These are phyloP conservation scores for Sparus aurata DNA, from an alignment of 2,797 vertebrate genomes.

Conservation along the genomic window DNA sequence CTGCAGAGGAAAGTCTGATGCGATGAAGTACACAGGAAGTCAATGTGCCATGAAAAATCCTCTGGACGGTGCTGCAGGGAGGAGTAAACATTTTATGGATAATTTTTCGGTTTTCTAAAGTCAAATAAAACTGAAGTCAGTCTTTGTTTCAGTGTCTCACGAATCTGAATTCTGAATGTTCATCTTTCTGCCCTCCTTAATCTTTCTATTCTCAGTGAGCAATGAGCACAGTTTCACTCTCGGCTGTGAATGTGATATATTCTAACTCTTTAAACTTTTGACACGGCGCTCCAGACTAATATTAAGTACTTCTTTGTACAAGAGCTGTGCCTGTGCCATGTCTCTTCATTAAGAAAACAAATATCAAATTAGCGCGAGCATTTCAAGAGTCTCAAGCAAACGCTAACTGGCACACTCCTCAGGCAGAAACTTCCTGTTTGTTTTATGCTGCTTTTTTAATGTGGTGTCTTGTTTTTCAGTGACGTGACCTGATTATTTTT, in stretches of 20 bases:
- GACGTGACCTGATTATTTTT: slow-evolving; percentile 19
- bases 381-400: background rate
- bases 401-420: background rate
- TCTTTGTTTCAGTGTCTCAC: slow-evolving; percentile 14
- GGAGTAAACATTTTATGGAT: slow-evolving; percentile 61
- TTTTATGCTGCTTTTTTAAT: background rate
- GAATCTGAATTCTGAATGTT: background rate
- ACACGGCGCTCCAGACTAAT: background rate
- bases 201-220: background rate
- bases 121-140: slow-evolving; percentile 8
- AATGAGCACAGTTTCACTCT: background rate
- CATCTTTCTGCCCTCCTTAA: background rate
- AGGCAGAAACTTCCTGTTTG: slow-evolving; percentile 8
- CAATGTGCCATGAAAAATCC: slow-evolving; percentile 55
- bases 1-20: slow-evolving; percentile 43
- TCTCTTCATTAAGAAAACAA: slow-evolving; percentile 14
- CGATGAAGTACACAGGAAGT: slow-evolving; percentile 49
- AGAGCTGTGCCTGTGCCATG: background rate
- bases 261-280: background rate
- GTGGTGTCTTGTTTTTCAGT: slow-evolving; percentile 6
- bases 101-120: slow-evolving; percentile 26
- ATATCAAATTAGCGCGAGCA: slow-evolving; percentile 1
- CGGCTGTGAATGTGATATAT: background rate
- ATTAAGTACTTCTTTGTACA: background rate
- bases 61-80: slow-evolving; percentile 53